These are phyloP conservation scores for Chlorops oryzae DNA, from an alignment of 1,140 invertebrate genomes.

Conservation along the genomic window DNA sequence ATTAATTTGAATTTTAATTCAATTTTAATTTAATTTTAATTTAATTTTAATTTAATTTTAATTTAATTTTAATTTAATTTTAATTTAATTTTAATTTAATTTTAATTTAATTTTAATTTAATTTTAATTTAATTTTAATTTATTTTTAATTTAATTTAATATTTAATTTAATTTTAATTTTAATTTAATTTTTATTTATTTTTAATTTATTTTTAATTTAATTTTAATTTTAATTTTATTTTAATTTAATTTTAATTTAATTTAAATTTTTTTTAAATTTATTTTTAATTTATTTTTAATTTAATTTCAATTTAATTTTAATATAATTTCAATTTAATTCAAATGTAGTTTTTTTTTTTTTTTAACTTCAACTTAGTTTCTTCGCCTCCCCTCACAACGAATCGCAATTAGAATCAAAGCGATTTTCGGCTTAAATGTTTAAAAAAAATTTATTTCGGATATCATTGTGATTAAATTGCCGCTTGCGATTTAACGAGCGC, in stretches of 20 bases:
- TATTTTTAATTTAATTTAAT: neutral
- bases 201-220: neutral
- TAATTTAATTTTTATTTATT: neutral
- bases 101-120: neutral
- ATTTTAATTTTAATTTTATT: neutral
- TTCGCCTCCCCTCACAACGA: too few relatives aligned
- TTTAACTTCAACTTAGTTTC: too few relatives aligned
- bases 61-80: neutral
- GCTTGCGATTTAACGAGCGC: too few relatives aligned
- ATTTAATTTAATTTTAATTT: neutral
- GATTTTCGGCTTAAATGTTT: too few relatives aligned
- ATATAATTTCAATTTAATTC: too few relatives aligned
- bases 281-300: neutral
- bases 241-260: neutral
- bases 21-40: neutral
- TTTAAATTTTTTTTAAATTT: neutral
- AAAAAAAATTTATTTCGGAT: too few relatives aligned
- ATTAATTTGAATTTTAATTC: neutral
- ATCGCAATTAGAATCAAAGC: too few relatives aligned
- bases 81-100: constrained; percentile 1
- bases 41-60: neutral
- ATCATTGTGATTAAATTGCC: too few relatives aligned
- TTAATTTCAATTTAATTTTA: too few relatives aligned
- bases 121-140: neutral
- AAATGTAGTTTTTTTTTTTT: too few relatives aligned